Conservation (phyloP, 1,140 invertebrate genomes). For the Pogonomyrmex barbatus region DNA sequence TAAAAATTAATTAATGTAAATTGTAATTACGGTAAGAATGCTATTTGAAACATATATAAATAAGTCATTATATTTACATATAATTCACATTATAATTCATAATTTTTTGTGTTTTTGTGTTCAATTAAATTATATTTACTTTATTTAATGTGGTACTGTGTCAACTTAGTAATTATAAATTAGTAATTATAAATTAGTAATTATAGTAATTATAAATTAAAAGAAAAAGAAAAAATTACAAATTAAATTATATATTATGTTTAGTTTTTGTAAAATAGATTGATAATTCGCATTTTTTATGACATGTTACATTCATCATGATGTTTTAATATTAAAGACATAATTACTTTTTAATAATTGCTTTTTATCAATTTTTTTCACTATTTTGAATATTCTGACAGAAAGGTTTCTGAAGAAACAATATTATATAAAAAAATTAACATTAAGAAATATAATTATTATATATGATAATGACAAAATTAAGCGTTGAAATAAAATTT, state of each 20-base stretch:
- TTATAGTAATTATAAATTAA: no score
- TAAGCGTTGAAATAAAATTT: neutral
- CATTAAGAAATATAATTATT: neutral
- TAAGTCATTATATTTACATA: neutral
- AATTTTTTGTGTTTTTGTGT: neutral
- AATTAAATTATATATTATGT: neutral
- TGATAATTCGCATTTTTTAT: neutral
- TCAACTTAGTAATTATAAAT: no score
- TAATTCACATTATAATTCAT: no score
- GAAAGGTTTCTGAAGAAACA: neutral
- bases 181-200: no score
- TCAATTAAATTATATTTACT: neutral
- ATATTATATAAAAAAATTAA: neutral
- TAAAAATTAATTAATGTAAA: neutral
- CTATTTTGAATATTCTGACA: conserved; percentile 6
- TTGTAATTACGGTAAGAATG: neutral
- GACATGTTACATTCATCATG: neutral
- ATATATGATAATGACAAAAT: neutral
- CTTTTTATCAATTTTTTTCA: conserved; percentile 9
- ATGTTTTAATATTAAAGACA: neutral
- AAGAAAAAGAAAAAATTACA: neutral
- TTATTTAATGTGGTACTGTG: neutral
- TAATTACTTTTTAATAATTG: no score
- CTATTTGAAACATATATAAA: neutral
- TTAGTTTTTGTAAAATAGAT: neutral